Base-by-base conservation (phyloP, 92 coral and sea anemone genomes). In the Ricordea florida region DNA sequence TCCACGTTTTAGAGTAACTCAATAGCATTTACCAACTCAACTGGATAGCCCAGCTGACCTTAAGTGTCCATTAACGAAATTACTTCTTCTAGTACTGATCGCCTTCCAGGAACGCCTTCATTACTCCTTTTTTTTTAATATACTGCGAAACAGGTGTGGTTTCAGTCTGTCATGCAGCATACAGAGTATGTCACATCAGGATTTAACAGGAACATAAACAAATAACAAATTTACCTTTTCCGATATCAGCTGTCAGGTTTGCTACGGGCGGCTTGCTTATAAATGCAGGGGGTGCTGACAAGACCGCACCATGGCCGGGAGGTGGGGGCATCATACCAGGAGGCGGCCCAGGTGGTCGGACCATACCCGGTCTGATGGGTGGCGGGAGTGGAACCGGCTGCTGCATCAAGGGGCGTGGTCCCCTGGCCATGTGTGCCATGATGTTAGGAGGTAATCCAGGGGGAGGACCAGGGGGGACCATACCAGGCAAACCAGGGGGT, bases 221-320 rank as follows among this genome's bases (percentile, higher is more conserved):
- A n/a, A n/a, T n/a, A n/a, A n/a, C n/a, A n/a, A n/a, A n/a, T n/a
- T n/a, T n/a, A n/a, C 89, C 89, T 84, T 69, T 84, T 30, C 69
- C 89, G 47, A 23, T 50, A 36, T 90, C 94, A 13, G 70, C 38
- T 42, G 74, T 73, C 30, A 74, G 80, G 41, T 58, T 78, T 47
- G 98, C 87, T 38, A 82, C 81, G 26, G 98, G 92, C 31, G 97
- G 98, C 57, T 85, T 94, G 59, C 97, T 82, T 25, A 94, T 94
- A 34, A 94, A 93, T 14, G 98, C 89, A 2, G 98, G 98, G 1
- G 98, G 98, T 21, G 98, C 98, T 17, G 98, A 94, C 62, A 94
- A 77, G 26, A 94, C 88, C 10, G 98, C 97, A 13, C 98, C 98
- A 49, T 87, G 97, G 14, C 44, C 14, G 7, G 87, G 94, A n/a